A percentile compares a stretch with the other conserved stretches of the same genome.
These are phyloP conservation scores for Watsonalla binaria DNA, from an alignment of 2,888 invertebrate genomes.

Conservation along the genomic window DNA sequence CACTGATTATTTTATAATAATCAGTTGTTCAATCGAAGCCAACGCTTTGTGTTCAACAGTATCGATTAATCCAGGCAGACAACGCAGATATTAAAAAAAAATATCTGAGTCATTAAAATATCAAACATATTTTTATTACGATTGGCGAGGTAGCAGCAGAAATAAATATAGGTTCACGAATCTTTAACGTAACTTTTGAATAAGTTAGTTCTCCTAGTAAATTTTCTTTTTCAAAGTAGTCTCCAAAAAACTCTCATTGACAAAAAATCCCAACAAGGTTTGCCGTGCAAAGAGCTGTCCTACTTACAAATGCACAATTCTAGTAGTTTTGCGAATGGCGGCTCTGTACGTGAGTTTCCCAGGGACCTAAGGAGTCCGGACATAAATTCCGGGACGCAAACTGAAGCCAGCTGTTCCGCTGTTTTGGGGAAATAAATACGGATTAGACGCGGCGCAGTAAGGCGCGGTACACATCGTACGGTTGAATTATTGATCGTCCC, in stretches of 20 bases:
- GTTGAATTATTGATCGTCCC: constrained; percentile 59
- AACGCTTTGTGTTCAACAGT: too few species aligned
- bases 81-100: too few species aligned
- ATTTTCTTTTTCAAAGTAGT: too few species aligned
- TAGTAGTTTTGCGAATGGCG: constrained; percentile 18
- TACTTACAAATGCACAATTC: neutral
- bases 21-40: too few species aligned
- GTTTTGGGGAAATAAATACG: constrained; percentile 73
- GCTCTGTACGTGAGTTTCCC: constrained; percentile 42
- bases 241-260: neutral
- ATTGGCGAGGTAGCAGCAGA: too few species aligned
- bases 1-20: too few species aligned
- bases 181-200: too few species aligned
- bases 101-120: too few species aligned
- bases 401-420: constrained; percentile 70
- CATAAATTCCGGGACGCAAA: constrained; percentile 68
- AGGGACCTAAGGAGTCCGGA: constrained; percentile 46
- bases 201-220: too few species aligned
- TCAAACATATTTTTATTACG: too few species aligned
- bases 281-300: neutral
- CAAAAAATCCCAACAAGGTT: neutral
- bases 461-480: constrained; percentile 45
- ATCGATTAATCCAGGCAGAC: too few species aligned
- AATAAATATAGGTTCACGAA: too few species aligned
- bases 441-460: constrained; percentile 55